Percentiles rank a stretch among this genome's conserved stretches.
Conservation (phyloP, 2,888 invertebrate genomes). For the Drosophila planitibia region DNA sequence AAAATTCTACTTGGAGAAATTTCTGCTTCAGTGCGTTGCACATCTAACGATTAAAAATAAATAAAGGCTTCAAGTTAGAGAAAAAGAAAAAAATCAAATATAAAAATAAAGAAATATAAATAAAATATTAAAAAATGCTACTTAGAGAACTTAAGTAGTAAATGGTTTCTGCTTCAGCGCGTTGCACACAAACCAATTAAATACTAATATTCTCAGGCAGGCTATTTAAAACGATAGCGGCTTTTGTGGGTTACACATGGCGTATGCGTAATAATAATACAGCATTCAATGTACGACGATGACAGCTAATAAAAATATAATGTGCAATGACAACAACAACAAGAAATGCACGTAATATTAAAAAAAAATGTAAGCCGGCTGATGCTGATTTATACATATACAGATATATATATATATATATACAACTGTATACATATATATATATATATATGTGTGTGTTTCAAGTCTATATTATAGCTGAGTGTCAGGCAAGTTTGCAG, state of each 20-base stretch:
- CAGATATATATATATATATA: slow-evolving; percentile 2
- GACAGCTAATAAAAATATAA: slow-evolving; percentile 23
- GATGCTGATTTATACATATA: slow-evolving; percentile 36
- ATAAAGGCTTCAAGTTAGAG: neutral
- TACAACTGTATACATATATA: slow-evolving; percentile 7
- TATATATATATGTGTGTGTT: neutral
- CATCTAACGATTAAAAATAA: neutral
- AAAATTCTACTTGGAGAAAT: neutral
- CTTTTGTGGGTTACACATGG: slow-evolving; percentile 47
- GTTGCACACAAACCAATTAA: neutral
- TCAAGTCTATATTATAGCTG: slow-evolving; percentile 11
- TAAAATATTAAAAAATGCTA: neutral
- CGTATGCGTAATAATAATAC: slow-evolving; percentile 65
- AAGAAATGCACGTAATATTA: slow-evolving; percentile 21
- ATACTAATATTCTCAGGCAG: neutral
- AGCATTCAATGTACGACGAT: slow-evolving; percentile 39
- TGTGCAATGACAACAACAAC: slow-evolving; percentile 1
- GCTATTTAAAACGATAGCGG: slow-evolving; percentile 18
- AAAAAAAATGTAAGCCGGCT: slow-evolving; percentile 59
- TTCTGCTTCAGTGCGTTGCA: neutral
- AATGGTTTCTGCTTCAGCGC: neutral
- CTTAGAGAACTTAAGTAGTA: neutral
- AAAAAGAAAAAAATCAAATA: neutral
- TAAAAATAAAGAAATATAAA: neutral
- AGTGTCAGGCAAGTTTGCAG: slow-evolving; percentile 57